Conservation (phyloP, 2,113 vertebrate genomes). For the Dinomys branickii region DNA sequence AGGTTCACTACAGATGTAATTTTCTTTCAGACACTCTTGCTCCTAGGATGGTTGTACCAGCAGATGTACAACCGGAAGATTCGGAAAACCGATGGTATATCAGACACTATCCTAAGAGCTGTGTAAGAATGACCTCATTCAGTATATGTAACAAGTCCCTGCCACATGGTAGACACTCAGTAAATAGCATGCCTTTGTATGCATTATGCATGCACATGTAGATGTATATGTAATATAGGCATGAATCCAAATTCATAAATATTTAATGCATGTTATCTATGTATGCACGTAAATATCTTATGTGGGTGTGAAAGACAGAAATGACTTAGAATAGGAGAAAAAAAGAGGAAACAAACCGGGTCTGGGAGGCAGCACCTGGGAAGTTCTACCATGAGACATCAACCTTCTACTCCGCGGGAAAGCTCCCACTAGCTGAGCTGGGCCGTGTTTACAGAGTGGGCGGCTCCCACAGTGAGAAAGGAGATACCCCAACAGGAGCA, state of each 20-base stretch:
- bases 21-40: neutral
- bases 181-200: fast-evolving
- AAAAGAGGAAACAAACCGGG: neutral
- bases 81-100: fast-evolving
- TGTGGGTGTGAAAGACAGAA: neutral
- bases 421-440: fast-evolving
- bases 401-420: neutral
- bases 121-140: neutral
- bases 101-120: neutral
- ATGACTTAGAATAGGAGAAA: neutral
- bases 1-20: neutral
- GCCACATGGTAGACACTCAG: fast-evolving
- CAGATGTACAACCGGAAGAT: neutral
- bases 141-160: too few species aligned
- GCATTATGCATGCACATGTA: fast-evolving
- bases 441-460: fast-evolving
- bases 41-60: neutral
- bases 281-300: neutral
- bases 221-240: fast-evolving
- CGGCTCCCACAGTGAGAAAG: fast-evolving
- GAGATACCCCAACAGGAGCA: fast-evolving
- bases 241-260: neutral
- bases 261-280: neutral
- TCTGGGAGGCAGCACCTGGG: neutral
- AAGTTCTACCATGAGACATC: neutral